Conservation (phyloP, 1,140 invertebrate species). For the Riptortus pedestris region DNA sequence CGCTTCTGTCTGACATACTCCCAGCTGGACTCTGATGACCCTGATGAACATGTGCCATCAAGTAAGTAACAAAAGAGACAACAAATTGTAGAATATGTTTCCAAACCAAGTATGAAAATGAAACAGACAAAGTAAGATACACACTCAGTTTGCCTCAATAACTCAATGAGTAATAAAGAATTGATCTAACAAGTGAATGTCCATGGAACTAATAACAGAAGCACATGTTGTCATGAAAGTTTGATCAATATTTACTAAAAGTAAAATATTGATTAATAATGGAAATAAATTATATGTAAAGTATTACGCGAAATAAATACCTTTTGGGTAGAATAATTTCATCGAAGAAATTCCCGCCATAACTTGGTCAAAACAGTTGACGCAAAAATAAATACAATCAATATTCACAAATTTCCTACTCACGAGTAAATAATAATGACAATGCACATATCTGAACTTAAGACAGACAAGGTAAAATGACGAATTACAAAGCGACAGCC, state of each 20-base stretch:
- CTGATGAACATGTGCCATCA: too few relatives aligned
- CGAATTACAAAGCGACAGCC: too few relatives aligned
- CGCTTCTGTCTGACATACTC: slow-evolving; percentile 18
- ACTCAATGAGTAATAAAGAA: background rate
- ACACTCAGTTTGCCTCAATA: background rate
- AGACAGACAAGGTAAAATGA: background rate
- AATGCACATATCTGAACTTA: background rate
- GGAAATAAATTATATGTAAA: background rate
- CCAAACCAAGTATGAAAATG: background rate
- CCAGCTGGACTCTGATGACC: slow-evolving; percentile 2
- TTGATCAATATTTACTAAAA: background rate
- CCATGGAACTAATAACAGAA: background rate
- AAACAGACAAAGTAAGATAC: background rate
- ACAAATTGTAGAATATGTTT: background rate
- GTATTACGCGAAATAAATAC: background rate
- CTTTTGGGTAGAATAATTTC: background rate
- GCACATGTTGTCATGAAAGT: slow-evolving; percentile 4
- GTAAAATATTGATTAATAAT: background rate
- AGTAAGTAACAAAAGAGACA: background rate
- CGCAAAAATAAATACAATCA: background rate
- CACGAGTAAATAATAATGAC: background rate
- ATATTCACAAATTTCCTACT: background rate
- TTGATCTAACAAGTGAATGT: slow-evolving; percentile 4
- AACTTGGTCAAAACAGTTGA: background rate
- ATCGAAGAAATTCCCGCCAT: background rate